Evolutionary conservation across 1,140 invertebrate species (phyloP).

Genomic region (Drosophila kohkoa): DNA sequence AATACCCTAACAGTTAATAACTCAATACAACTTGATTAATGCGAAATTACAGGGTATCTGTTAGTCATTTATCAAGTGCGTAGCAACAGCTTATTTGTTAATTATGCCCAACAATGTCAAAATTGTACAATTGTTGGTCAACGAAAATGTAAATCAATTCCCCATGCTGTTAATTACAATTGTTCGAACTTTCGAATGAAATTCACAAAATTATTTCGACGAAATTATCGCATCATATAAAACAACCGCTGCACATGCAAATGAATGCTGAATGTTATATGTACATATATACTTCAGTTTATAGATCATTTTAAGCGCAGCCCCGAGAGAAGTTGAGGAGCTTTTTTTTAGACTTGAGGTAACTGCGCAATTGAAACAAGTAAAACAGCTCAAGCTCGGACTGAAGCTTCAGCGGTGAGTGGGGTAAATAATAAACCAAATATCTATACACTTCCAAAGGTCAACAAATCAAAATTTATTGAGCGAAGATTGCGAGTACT

Average conservation of each 20-base stretch:
- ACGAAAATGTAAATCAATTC: slow-evolving; percentile 21
- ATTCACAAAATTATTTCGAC: slow-evolving; percentile 30
- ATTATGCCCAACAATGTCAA: slow-evolving; percentile 26
- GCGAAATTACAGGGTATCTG: background rate
- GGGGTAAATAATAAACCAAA: slow-evolving; percentile 12
- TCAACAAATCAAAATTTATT: slow-evolving; percentile 3
- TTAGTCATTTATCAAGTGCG: background rate
- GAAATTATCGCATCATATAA: slow-evolving; percentile 8
- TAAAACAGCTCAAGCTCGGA: slow-evolving; percentile 39
- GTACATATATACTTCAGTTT: background rate
- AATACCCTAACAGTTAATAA: slow-evolving; percentile 17
- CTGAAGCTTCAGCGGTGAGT: slow-evolving; percentile 31
- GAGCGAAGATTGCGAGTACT: slow-evolving; percentile 8
- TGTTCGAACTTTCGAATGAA: slow-evolving; percentile 16
- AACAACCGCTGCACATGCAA: background rate
- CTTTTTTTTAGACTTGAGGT: slow-evolving; percentile 21
- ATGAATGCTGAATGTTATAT: slow-evolving; percentile 1
- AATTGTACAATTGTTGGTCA: slow-evolving; percentile 24
- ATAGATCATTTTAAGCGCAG: background rate
- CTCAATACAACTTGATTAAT: background rate
- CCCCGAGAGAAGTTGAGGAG: background rate
- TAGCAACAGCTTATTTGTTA: slow-evolving; percentile 6
- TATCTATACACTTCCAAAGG: background rate
- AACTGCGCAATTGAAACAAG: slow-evolving; percentile 65
- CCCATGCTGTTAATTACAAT: slow-evolving; percentile 33